Conservation (phyloP, 2,113 vertebrate genomes). For the Nesogale talazaci region DNA sequence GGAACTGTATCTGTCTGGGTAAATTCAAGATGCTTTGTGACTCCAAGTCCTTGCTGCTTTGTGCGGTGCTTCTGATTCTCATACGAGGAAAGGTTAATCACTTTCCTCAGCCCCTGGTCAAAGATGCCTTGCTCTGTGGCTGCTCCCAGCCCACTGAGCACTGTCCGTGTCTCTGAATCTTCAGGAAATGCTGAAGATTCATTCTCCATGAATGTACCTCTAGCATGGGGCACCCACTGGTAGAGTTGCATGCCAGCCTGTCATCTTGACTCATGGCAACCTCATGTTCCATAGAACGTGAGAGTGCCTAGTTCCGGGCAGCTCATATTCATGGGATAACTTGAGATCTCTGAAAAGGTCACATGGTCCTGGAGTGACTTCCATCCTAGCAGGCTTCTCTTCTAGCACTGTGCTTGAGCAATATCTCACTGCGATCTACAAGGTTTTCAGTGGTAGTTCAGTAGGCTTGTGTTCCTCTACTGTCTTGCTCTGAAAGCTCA, state of each 20-base stretch:
- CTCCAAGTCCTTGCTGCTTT: not conserved
- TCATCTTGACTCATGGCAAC: not conserved
- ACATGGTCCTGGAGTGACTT: not conserved
- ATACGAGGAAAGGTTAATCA: no score
- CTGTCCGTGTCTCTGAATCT: not conserved
- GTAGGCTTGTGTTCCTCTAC: not conserved
- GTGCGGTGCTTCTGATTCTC: not conserved
- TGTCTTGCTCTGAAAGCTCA: not conserved
- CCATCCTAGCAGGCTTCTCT: not conserved
- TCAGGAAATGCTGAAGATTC: not conserved
- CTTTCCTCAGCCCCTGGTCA: not conserved
- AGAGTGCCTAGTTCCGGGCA: not conserved
- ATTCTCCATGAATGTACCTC: accelerated
- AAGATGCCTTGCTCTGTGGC: not conserved
- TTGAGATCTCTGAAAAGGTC: not conserved
- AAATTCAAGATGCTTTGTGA: not conserved
- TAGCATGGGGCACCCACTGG: accelerated
- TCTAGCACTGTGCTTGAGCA: not conserved
- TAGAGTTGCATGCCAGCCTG: not conserved
- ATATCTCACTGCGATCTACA: not conserved
- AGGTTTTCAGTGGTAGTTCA: not conserved
- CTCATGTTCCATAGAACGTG: not conserved
- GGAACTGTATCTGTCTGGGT: not conserved
- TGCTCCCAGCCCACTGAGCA: not conserved
- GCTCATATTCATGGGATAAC: not conserved